phyloP scores from a whole-genome alignment of 2,797 vertebrate genomes.

The Hylomyscus alleni region DNA sequence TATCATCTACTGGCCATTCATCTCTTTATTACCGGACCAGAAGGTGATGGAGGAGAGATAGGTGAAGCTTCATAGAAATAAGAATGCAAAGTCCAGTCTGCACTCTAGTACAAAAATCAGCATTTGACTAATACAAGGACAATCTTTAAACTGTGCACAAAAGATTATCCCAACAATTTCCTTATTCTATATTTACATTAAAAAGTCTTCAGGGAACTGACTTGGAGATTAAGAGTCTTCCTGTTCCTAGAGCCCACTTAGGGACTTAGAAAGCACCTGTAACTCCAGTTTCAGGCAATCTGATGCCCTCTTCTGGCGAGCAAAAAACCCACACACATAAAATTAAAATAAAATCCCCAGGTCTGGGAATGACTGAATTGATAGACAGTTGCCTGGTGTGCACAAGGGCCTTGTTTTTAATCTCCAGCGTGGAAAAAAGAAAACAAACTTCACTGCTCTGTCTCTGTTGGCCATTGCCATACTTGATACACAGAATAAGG shows the following conservation, averaged over 20 bases:
- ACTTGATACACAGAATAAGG: background rate
- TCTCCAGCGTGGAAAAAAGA: background rate
- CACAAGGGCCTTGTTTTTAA: background rate
- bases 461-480: slow-evolving; percentile 45
- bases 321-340: background rate
- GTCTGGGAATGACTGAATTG: background rate
- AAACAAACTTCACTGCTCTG: background rate
- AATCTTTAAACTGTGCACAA: background rate
- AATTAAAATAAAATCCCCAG: background rate
- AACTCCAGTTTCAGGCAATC: background rate
- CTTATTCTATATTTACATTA: background rate
- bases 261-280: background rate
- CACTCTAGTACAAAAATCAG: background rate
- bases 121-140: background rate
- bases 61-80: background rate
- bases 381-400: background rate
- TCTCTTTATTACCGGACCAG: background rate
- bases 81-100: background rate
- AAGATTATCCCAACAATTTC: background rate
- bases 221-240: background rate
- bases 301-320: background rate
- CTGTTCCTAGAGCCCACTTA: background rate
- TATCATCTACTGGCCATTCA: background rate
- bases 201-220: background rate
- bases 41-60: background rate